Base-by-base conservation (phyloP, 2,888 invertebrate genomes). In the Portevinia maculata region DNA sequence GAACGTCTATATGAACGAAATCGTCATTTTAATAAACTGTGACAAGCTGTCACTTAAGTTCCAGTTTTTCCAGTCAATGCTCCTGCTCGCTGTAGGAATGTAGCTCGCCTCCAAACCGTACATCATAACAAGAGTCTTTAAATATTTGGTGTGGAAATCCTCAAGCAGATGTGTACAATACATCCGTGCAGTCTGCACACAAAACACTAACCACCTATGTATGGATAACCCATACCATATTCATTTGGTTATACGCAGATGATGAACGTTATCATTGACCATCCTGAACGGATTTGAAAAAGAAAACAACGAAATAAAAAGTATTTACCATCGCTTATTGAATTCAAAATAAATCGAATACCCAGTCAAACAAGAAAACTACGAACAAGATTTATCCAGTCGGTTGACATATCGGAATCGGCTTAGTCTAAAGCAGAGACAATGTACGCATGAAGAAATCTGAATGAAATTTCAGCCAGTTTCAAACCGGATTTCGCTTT, bases 401-500 rank as follows among this genome's bases (percentile, higher is more conserved):
- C 53, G 55, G 24, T n/a, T 69, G 55, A 57, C 67, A 34, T 67
- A 57, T 69, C 46, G 46, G 67, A 34, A 69, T 55, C 67, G 55
- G 67, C 67, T 69, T 69, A 69, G 55, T 57, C 46, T 57, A 69
- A 69, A 46, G 55, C 46, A 15, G 67, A 57, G 44, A 55, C n/a
- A 55, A 69, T 57, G 34, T 46, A 69, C 67, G 67, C 67, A 69
- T 69, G 67, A 69, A 69, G 32, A 67, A 69, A 69, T 57, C 34
- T 46, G 55, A 57, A 69, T 69, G 55, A 57, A 57, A 69, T 57
- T 52, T 53, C 55, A 46, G 24, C 37, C 55, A 57, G 37, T 44
- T 28, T 44, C 34, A 69, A 69, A 69, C 67, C 67, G 67, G 67
- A 69, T 69, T 69, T 69, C 21, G 67, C 46, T 69, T 69, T 69